A percentile compares a stretch with the other conserved stretches of the same genome.
Evolutionary conservation across 2,113 vertebrate genomes (phyloP).

Genomic region (Zosterops hypoxanthus): DNA sequence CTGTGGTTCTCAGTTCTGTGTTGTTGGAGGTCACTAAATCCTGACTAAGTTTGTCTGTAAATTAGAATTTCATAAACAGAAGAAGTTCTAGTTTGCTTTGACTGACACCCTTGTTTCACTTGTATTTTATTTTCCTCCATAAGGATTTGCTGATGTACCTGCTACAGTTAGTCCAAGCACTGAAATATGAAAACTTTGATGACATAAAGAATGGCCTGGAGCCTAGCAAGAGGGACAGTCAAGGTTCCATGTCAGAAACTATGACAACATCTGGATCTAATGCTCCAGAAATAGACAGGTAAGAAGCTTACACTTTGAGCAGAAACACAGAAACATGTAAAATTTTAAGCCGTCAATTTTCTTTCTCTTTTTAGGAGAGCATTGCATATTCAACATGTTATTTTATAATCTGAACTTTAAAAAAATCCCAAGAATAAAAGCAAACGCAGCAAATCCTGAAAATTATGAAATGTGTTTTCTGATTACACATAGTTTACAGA

Average conservation of each 20-base stretch:
- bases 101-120: neutral
- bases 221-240: conserved; percentile 88
- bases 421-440: neutral
- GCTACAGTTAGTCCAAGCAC: conserved; percentile 93
- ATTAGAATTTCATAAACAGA: neutral
- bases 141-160: conserved; percentile 98
- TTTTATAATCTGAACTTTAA: neutral
- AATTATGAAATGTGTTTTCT: neutral
- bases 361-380: neutral
- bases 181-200: conserved; percentile 97
- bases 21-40: neutral
- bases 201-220: conserved; percentile 94
- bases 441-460: neutral
- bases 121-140: neutral
- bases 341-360: neutral
- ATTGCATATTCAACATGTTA: neutral
- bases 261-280: conserved; percentile 69
- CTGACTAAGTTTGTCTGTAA: neutral
- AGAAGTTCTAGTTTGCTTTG: neutral
- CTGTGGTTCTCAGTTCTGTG: neutral
- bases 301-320: neutral
- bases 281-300: conserved; percentile 88
- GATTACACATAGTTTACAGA: neutral
- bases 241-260: conserved; percentile 85
- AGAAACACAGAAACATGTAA: neutral